A percentile compares a stretch with the other conserved stretches of the same genome.
Conservation (phyloP, 2,888 invertebrate species). For the Ecdyonurus torrentis region DNA sequence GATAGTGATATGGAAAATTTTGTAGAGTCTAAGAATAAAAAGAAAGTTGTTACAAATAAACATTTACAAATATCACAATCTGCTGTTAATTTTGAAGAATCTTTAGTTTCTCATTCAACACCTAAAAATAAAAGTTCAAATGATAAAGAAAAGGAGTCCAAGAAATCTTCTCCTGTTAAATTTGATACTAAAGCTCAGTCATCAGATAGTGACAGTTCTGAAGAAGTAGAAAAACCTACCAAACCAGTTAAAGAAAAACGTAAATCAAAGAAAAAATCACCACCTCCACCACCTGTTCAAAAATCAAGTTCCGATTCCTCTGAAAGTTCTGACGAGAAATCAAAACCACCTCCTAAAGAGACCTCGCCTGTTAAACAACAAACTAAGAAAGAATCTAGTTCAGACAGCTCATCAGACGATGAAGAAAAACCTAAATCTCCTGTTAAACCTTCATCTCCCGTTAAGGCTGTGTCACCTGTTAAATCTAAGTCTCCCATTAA, state of each 20-base stretch:
- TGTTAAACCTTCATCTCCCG: not conserved
- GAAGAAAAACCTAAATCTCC: not conserved
- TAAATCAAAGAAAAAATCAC: no score
- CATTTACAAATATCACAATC: not conserved
- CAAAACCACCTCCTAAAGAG: not conserved
- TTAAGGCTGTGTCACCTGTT: not conserved
- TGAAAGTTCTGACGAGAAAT: not conserved
- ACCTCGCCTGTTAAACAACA: not conserved
- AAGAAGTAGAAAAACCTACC: no score
- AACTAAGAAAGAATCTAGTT: not conserved
- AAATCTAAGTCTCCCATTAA: not conserved
- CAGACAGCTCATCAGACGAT: not conserved
- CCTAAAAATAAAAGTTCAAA: not conserved
- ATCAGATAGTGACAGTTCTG: no score
- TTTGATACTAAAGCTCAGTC: no score
- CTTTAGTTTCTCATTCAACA: not conserved
- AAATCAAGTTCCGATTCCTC: not conserved
- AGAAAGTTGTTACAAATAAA: not conserved
- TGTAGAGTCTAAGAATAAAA: not conserved
- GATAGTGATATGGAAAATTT: not conserved
- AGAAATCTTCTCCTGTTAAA: no score
- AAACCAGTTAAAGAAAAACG: no score
- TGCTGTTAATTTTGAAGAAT: not conserved
- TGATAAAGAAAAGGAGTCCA: not conserved
- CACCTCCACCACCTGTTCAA: no score